A percentile compares a stretch with the other conserved stretches of the same genome.
Conservation (phyloP, 2,888 invertebrate species). For the Augochlorella aurata region DNA sequence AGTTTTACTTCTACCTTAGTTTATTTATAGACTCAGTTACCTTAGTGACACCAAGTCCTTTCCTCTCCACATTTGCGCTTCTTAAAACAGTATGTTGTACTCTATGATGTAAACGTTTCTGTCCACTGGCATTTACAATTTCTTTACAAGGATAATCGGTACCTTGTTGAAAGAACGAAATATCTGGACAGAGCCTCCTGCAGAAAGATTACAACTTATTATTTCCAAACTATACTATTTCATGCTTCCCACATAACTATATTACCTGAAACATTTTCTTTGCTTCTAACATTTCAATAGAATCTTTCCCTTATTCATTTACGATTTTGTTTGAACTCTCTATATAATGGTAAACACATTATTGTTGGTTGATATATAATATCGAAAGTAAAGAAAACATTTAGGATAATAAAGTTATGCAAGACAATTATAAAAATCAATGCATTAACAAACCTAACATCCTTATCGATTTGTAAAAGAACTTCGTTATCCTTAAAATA, state of each 20-base stretch:
- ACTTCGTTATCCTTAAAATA: slow-evolving; percentile 99
- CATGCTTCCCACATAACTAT: background rate
- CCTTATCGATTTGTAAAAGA: slow-evolving; percentile 98
- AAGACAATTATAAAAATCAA: background rate
- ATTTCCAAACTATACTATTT: background rate
- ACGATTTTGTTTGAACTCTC: background rate
- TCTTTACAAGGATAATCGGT: slow-evolving; percentile 94
- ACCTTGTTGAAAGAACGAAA: slow-evolving; percentile 97
- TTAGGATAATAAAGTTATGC: background rate
- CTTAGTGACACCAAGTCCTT: slow-evolving; percentile 94
- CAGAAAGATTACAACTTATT: slow-evolving; percentile 38
- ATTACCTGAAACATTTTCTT: slow-evolving; percentile 2
- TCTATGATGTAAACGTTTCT: slow-evolving; percentile 92
- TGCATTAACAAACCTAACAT: slow-evolving; percentile 87
- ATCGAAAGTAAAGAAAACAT: background rate
- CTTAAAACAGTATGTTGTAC: slow-evolving; percentile 93
- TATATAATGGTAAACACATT: background rate
- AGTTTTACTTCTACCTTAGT: slow-evolving; percentile 27
- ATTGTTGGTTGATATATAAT: background rate
- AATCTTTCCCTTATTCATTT: background rate
- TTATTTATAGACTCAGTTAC: slow-evolving; percentile 82
- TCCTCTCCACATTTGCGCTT: slow-evolving; percentile 93
- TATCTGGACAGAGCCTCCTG: slow-evolving; percentile 94
- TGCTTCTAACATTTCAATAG: background rate
- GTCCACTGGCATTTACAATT: slow-evolving; percentile 90